phyloP scores from a whole-genome alignment of 2,888 invertebrate genomes.

The Drosophila kanekoi region DNA sequence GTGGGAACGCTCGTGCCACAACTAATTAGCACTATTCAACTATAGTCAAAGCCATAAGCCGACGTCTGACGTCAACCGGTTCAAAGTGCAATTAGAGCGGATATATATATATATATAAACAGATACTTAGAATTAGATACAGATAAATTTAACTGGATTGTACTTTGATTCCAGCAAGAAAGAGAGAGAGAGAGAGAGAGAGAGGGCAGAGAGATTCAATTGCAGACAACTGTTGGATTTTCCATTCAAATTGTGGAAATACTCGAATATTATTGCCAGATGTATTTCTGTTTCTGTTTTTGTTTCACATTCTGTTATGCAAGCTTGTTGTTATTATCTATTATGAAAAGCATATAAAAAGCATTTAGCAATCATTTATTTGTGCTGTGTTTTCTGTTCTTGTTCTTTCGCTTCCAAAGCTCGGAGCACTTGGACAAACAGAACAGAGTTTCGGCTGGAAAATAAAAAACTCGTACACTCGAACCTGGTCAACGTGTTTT shows the following conservation, averaged over 20 bases:
- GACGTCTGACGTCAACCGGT: constrained; percentile 59
- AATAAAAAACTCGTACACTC: neutral
- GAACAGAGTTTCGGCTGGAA: constrained; percentile 35
- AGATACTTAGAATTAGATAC: constrained; percentile 34
- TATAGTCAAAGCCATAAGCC: constrained; percentile 26
- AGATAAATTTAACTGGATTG: constrained; percentile 17
- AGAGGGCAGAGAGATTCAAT: neutral
- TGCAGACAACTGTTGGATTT: constrained; percentile 34
- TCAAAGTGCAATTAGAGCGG: constrained; percentile 64
- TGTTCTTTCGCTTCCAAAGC: constrained; percentile 24
- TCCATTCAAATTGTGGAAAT: constrained; percentile 14
- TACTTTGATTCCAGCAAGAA: constrained; percentile 18
- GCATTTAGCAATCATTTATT: constrained; percentile 36
- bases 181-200: too few relatives aligned
- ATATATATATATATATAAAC: neutral
- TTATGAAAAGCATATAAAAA: constrained; percentile 8
- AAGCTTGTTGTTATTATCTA: constrained; percentile 27
- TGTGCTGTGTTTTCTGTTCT: constrained; percentile 17
- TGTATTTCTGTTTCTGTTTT: constrained; percentile 8
- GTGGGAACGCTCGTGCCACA: constrained; percentile 53
- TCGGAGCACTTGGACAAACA: constrained; percentile 51
- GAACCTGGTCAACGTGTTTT: constrained; percentile 32
- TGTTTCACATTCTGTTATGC: constrained; percentile 23
- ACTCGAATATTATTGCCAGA: constrained; percentile 13
- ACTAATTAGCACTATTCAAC: constrained; percentile 60